Evolutionary conservation across 1,140 invertebrate genomes (phyloP), one percentile per base, ranked within the genome.

Genomic region (Saccostrea cuccullata): DNA sequence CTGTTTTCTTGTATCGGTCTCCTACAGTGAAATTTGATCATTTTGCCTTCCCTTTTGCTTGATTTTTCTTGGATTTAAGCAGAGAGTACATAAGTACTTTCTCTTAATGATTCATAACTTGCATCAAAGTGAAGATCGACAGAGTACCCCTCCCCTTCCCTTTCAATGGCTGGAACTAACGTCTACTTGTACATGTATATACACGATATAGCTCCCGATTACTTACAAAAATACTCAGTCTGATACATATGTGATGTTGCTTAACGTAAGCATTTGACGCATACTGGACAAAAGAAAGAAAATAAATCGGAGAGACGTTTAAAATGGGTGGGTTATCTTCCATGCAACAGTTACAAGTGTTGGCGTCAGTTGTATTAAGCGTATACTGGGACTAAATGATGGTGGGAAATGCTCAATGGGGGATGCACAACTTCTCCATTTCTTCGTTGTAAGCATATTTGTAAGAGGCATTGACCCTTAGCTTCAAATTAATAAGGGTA

Each of bases 321-420:
- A 77, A 23, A 77, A 77, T 77, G 70, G 70, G 70, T 77, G 70
- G 70, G 8, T 77, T 77, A 26, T 77, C 70, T 77, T 11, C 26
- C 30, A 15, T 77, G 70, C 70, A 11, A 77, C 70, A 77, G 70
- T 30, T 36, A 30, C 23, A 77, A 12, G 5, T 36, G 70, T 77
- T 40, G 30, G 26, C 70, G 26, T 64, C 58, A 64, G 20, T 2
- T 2, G 5, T 20, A 17, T 17, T 64, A 64, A 20, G 30, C 26
- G 26, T 77, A 30, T 15, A 26, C 8, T 77, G 11, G 11, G 20
- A 9, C 11, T 67, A 20, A 67, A 20, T 67, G 60, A 67, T 64
- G 70, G 23, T 30, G 23, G 11, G 23, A 77, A 36, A 13, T 30
- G 70, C 26, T 30, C 13, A 77, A 2, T 36, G 11, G 70, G 70